A percentile compares a stretch with the other conserved stretches of the same genome.
Conservation (phyloP, 2,888 invertebrate species). For the Seira ritae region DNA sequence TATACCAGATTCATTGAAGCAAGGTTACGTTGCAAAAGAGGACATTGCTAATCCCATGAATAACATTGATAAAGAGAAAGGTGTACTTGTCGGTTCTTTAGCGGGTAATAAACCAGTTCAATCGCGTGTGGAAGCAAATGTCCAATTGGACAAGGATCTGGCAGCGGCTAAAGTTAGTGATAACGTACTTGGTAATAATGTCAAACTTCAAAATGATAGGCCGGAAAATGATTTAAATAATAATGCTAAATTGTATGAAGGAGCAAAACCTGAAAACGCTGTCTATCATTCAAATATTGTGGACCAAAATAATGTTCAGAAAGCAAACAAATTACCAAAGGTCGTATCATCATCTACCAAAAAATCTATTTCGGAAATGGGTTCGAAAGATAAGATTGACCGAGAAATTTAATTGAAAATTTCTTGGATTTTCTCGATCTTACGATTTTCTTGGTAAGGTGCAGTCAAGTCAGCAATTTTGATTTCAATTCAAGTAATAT, state of each 20-base stretch:
- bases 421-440: too few relatives aligned
- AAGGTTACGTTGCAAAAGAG: not conserved
- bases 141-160: not conserved
- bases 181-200: not conserved
- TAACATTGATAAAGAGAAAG: slow-evolving; percentile 1
- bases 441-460: too few relatives aligned
- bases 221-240: too few relatives aligned
- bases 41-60: not conserved
- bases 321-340: too few relatives aligned
- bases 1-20: not conserved
- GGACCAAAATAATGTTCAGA: too few relatives aligned
- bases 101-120: not conserved
- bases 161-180: not conserved
- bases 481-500: too few relatives aligned
- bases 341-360: not conserved
- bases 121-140: too few relatives aligned
- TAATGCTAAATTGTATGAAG: too few relatives aligned
- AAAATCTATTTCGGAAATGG: slow-evolving; percentile 1
- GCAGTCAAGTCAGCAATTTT: too few relatives aligned
- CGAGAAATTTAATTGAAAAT: slow-evolving; percentile 51
- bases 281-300: too few relatives aligned
- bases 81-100: slow-evolving; percentile 24
- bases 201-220: too few relatives aligned
- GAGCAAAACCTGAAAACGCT: too few relatives aligned
- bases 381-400: slow-evolving; percentile 45